phyloP scores from a whole-genome alignment of 2,113 vertebrate genomes.

The Leptocoma aspasia region DNA sequence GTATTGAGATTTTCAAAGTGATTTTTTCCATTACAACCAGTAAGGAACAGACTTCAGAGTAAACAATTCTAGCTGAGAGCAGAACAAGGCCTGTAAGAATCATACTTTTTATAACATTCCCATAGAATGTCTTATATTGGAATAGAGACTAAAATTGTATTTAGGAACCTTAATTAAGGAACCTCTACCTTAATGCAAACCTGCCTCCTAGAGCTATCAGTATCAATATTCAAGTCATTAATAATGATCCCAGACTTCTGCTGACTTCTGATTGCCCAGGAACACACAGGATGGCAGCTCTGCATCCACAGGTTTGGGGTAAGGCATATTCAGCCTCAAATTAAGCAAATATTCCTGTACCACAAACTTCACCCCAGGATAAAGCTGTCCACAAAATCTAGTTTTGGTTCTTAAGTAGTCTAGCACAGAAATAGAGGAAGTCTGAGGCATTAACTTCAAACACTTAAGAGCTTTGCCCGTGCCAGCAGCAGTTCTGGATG shows the following conservation, averaged over 20 bases:
- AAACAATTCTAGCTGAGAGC: neutral
- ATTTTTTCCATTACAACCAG: neutral
- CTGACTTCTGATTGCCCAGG: neutral
- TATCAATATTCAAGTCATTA: neutral
- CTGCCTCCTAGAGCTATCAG: neutral
- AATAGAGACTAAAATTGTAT: neutral
- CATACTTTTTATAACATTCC: neutral
- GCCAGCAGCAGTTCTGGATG: neutral
- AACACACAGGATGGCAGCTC: rapidly evolving
- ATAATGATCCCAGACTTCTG: neutral
- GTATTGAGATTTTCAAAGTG: neutral
- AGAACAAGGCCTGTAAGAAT: neutral
- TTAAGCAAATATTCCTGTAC: neutral
- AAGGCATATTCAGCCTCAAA: neutral
- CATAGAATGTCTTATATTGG: neutral
- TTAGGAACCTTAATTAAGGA: too few species aligned
- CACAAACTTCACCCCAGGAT: neutral
- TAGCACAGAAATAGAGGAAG: neutral
- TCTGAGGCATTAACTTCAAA: neutral
- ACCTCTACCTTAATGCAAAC: neutral
- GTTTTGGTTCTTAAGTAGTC: neutral
- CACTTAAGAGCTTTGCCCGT: neutral
- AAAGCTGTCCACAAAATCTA: neutral
- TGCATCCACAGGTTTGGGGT: neutral
- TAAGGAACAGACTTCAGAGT: neutral